A percentile compares a stretch with the other conserved stretches of the same genome.
Evolutionary conservation across 2,113 vertebrate species (phyloP).

Genomic region (Cygnus atratus): DNA sequence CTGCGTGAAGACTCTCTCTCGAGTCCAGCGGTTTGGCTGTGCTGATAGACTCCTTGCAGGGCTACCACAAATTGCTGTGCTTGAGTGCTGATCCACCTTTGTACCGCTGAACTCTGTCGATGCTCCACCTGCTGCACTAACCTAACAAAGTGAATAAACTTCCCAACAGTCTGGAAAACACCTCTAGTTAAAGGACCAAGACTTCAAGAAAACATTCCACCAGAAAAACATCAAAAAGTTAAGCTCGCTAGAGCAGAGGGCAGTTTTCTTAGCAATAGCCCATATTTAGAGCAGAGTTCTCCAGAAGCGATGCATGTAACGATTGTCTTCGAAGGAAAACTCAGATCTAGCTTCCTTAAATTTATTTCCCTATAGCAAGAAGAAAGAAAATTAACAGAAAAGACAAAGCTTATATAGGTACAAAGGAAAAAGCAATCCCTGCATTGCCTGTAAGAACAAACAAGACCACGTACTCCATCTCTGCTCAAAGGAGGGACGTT

Average conservation of each 20-base stretch:
- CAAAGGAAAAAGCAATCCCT: not conserved
- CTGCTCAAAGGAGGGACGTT: not conserved
- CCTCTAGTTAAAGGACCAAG: not conserved
- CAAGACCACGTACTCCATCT: not conserved
- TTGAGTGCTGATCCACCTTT: not conserved
- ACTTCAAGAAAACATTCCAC: not conserved
- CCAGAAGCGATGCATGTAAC: not conserved
- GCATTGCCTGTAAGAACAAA: not conserved
- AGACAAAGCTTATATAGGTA: not conserved
- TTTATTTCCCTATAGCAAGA: not conserved
- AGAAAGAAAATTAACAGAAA: not conserved
- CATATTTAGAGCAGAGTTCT: not conserved
- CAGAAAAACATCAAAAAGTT: not conserved
- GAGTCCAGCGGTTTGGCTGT: not conserved
- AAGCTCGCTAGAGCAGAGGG: not conserved
- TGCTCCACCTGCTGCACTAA: not conserved
- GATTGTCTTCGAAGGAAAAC: not conserved
- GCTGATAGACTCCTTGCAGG: not conserved
- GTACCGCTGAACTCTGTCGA: accelerated
- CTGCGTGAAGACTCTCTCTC: not conserved
- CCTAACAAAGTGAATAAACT: not conserved
- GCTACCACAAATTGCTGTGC: not conserved
- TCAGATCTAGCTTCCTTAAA: not conserved
- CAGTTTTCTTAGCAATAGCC: not conserved
- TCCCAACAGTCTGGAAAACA: not conserved